Evolutionary conservation across 2,113 vertebrate genomes (phyloP), one percentile per base, ranked within the genome.

Genomic region (Phyllostomus discolor): DNA sequence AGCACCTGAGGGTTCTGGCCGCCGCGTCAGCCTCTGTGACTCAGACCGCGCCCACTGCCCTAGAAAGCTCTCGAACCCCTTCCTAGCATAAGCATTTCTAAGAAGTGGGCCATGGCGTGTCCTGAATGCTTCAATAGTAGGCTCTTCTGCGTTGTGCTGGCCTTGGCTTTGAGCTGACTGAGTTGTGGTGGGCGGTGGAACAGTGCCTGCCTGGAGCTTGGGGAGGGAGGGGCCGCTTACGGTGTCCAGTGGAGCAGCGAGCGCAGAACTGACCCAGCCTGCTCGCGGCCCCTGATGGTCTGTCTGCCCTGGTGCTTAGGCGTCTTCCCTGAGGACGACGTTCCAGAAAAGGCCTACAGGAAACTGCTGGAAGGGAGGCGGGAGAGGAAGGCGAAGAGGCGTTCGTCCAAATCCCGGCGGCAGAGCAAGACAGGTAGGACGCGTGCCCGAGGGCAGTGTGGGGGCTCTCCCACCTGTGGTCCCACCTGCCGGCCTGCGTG

Each of bases 271-370:
- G 10, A 31, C 8, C 0, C 1, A 1, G 15, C 83, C 82, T 26
- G 41, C 85, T 22, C 7, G 2, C 22, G 0, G 72, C 57, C 16
- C 43, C 79, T 87, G 82, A 83, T 14, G 2, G 1, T 48, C 15
- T 20, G 11, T 50, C 12, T 24, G 14, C 82, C 96, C 38, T 9
- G 79, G 24, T 43, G 72, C 83, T 16, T 94, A 99, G 99, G 99
- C 52, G 64, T 98, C 72, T 99, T 99, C 79, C 99, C 99, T 5
- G 98, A 99, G 38, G 98, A 99, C 3, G 98, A 98, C 19, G 54
- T 99, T 81, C 98, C 99, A 0, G 99, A 99, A 88, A 98, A 99
- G 1, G 98, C 99, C 33, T 94, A 16, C 48, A 75, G 14, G 78
- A 38, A 12, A 0, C 98, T 97, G 89, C 97, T 98, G 75, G 99